Evolutionary conservation across 2,797 vertebrate genomes (phyloP).

Genomic region (Masticophis lateralis): DNA sequence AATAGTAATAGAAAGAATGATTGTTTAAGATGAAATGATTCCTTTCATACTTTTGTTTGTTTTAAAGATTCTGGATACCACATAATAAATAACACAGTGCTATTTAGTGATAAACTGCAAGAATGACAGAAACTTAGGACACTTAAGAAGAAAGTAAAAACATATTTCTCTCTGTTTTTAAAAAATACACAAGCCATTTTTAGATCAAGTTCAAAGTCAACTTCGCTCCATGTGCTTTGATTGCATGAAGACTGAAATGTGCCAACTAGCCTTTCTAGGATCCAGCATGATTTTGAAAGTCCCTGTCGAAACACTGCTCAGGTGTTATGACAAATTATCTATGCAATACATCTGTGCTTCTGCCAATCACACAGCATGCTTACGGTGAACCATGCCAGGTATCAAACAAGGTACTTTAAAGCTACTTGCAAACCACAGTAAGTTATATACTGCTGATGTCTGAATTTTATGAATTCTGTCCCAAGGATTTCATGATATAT

Average conservation of each 20-base stretch:
- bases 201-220: background rate
- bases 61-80: background rate
- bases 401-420: background rate
- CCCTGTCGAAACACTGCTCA: background rate
- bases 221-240: background rate
- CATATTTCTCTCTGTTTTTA: background rate
- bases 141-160: background rate
- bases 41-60: background rate
- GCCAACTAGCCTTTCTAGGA: background rate
- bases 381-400: background rate
- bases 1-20: background rate
- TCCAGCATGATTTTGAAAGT: background rate
- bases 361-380: background rate
- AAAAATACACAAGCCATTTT: background rate
- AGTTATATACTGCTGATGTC: background rate
- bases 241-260: background rate
- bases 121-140: background rate
- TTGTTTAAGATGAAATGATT: background rate
- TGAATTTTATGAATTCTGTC: background rate
- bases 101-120: background rate
- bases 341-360: background rate
- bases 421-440: background rate
- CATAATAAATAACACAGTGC: background rate
- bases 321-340: background rate
- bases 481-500: background rate